A percentile compares a stretch with the other conserved stretches of the same genome.
Evolutionary conservation across 2,797 vertebrate genomes (phyloP).

Genomic region (Acrossocheilus wenchowensis): DNA sequence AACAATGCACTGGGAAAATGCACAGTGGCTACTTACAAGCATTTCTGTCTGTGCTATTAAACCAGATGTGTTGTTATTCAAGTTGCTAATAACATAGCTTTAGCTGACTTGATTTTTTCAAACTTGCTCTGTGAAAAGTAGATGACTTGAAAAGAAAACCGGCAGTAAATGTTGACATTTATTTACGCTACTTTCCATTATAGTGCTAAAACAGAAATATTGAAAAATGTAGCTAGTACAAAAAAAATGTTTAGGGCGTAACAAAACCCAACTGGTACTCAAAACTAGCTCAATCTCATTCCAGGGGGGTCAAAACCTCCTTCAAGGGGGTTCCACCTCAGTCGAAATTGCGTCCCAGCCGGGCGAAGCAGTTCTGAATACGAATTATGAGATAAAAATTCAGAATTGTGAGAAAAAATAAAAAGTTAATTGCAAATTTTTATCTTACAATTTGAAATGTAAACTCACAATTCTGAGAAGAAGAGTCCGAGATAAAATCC

Average conservation of each 20-base stretch:
- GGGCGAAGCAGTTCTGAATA: not conserved
- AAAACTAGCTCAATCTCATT: not conserved
- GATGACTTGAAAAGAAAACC: not conserved
- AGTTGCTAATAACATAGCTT: not conserved
- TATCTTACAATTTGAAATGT: not conserved
- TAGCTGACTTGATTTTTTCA: not conserved
- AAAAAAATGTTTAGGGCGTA: not conserved
- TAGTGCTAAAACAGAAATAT: not conserved
- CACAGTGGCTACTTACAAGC: not conserved
- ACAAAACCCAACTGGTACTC: not conserved
- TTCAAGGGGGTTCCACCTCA: not conserved
- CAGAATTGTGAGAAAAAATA: not conserved
- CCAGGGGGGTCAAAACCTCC: not conserved
- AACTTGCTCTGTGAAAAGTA: not conserved
- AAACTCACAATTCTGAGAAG: not conserved
- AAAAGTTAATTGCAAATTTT: not conserved
- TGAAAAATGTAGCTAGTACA: too few relatives aligned
- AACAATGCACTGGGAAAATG: conserved; percentile 2
- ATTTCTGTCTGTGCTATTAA: conserved; percentile 3
- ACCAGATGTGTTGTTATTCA: not conserved
- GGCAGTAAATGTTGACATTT: not conserved
- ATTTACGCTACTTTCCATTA: not conserved
- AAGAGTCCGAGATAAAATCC: not conserved
- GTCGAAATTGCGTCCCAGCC: not conserved
- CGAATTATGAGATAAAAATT: not conserved